These are phyloP conservation scores for Salvelinus namaycush DNA, from an alignment of 2,113 vertebrate genomes.

Conservation along the genomic window DNA sequence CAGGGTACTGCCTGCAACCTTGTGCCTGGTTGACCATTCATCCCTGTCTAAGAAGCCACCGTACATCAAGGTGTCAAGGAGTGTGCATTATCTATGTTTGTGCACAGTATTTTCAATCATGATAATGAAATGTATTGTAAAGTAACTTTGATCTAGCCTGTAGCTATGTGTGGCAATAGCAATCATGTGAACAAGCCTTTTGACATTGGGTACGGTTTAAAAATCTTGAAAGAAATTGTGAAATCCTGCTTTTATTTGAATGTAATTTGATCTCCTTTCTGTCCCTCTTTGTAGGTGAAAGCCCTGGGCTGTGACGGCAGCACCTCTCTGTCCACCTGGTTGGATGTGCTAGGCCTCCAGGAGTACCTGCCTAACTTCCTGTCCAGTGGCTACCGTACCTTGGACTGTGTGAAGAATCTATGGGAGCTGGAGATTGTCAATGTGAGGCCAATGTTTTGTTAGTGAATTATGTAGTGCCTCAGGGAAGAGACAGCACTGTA, in stretches of 20 bases:
- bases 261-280: neutral
- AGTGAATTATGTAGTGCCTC: conserved; percentile 53
- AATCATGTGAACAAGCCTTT: too few species aligned
- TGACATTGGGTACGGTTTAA: neutral
- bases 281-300: conserved; percentile 79
- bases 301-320: conserved; percentile 88
- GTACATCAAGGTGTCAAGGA: neutral
- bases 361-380: conserved; percentile 95
- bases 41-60: too few species aligned
- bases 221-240: neutral
- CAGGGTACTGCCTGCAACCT: too few species aligned
- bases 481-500: conserved; percentile 45
- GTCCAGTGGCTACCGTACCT: conserved; percentile 91
- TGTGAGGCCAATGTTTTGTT: conserved; percentile 70
- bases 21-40: neutral
- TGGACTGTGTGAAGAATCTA: conserved; percentile 95
- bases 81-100: too few species aligned
- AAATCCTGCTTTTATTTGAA: neutral
- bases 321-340: conserved; percentile 89
- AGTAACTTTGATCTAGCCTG: neutral
- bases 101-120: neutral
- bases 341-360: conserved; percentile 89
- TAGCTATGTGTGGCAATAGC: neutral
- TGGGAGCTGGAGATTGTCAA: conserved; percentile 99
- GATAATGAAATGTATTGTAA: neutral